Evolutionary conservation across 2,113 vertebrate species (phyloP).

Genomic region (Passer domesticus): DNA sequence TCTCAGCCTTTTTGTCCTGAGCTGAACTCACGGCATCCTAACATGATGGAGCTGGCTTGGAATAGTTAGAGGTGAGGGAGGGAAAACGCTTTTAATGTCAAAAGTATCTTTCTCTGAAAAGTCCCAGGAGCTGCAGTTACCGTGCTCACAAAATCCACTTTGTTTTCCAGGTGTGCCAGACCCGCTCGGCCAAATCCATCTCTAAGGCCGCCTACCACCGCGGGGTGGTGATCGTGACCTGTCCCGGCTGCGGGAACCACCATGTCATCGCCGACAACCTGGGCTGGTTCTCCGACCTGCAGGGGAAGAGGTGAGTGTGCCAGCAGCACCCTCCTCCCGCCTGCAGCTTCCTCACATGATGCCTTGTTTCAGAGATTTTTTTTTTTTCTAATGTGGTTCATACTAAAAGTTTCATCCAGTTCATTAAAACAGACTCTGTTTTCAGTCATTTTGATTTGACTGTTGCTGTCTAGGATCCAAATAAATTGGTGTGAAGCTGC

Average conservation of each 20-base stretch:
- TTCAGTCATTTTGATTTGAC: not conserved
- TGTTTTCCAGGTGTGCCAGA: conserved; percentile 84
- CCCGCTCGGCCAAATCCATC: conserved; percentile 83
- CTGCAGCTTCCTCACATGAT: accelerated
- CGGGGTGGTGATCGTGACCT: conserved; percentile 91
- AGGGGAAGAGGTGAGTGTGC: conserved; percentile 75
- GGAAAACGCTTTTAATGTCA: accelerated
- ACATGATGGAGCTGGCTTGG: no score
- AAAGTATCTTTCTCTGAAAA: accelerated
- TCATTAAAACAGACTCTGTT: not conserved
- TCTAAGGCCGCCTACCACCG: conserved; percentile 88
- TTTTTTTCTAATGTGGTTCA: accelerated
- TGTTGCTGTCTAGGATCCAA: accelerated
- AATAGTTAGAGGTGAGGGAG: accelerated
- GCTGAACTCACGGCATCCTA: not conserved
- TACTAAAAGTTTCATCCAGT: accelerated
- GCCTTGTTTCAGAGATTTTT: accelerated
- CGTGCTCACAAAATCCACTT: accelerated
- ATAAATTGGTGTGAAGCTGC: accelerated
- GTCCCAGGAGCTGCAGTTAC: accelerated
- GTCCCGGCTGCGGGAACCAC: conserved; percentile 86
- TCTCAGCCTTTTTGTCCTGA: not conserved
- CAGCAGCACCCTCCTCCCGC: accelerated
- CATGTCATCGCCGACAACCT: conserved; percentile 95
- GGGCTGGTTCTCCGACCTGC: conserved; percentile 91